Evolutionary conservation across 37 sponge, comb jelly and placozoan genomes (phyloP), one percentile per base, ranked within the genome.

Genomic region (Aphrocallistes beatrix): DNA sequence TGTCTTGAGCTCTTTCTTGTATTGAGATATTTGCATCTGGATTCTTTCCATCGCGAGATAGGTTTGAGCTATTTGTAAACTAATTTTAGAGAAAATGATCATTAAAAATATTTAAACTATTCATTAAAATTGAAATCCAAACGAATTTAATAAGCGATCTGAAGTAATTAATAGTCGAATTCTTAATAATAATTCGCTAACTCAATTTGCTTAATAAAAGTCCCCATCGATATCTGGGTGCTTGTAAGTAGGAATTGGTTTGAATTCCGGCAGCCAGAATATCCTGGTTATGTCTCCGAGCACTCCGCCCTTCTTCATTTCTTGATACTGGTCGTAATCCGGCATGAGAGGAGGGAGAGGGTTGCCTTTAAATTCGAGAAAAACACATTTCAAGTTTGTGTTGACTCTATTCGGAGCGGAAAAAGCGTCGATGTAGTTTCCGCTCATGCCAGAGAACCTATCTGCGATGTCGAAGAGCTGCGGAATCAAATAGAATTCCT

Each of bases 241-340:
- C 75, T 60, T 60, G n/a, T 60, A 60, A 32, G 75, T 60, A 60
- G 75, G 75, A 60, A 60, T 60, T 32, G 75, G 75, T 30, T 32
- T 60, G 21, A 60, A 60, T 60, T 60, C 75, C n/a, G 75, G 75
- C 21, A 60, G 75, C 75, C 75, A 60, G 75, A 60, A 60, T 60
- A 60, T 60, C 75, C 75, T 60, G n/a, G 75, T 60, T 19, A 60
- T 60, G 75, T 60, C 75, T 60, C 75, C 75, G n/a, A 28, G 6
- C n/a, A 60, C 3, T 60, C n/a, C n/a, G 28, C n/a, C 3, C n/a
- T 60, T 60, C 1, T 30, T 60, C 75, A 60, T 60, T 60, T 60
- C 75, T 13, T 60, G 28, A 60, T 25, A 60, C 34, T 60, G 28
- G 10, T 60, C 75, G 6, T 25, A 60, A 13, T 60, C n/a, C 6